phyloP scores from a whole-genome alignment of 2,797 vertebrate genomes.

The Benthosema pterotum region DNA sequence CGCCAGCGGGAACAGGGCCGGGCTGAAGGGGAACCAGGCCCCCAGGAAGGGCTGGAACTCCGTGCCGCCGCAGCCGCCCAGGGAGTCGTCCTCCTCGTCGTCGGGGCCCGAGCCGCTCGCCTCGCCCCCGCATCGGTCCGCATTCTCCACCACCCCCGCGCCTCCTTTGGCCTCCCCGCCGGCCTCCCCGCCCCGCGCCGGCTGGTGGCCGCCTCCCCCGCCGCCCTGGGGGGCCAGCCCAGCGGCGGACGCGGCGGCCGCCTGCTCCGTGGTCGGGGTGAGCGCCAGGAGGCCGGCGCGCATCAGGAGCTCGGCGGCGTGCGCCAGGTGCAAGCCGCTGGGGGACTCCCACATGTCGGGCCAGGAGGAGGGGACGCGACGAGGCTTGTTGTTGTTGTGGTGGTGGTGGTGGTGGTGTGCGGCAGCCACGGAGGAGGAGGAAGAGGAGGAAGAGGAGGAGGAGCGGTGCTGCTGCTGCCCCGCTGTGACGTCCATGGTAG shows the following conservation, averaged over 20 bases:
- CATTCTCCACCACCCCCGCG: no score
- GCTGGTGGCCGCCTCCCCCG: no score
- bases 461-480: slow-evolving; percentile 91
- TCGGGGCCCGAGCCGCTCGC: slow-evolving; percentile 81
- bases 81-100: slow-evolving; percentile 83
- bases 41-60: slow-evolving; percentile 94
- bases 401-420: no score
- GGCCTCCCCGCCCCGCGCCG: slow-evolving; percentile 63
- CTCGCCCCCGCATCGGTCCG: slow-evolving; percentile 84
- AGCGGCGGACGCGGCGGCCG: no score
- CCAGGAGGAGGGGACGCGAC: slow-evolving; percentile 88
- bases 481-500: slow-evolving; percentile 87
- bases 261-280: slow-evolving; percentile 72
- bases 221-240: slow-evolving; percentile 69
- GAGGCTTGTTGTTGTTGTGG: slow-evolving; percentile 90
- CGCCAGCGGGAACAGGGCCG: slow-evolving; percentile 94
- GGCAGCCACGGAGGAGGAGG: no score
- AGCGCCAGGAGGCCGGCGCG: slow-evolving; percentile 87
- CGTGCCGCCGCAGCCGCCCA: slow-evolving; percentile 89
- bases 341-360: slow-evolving; percentile 91
- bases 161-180: slow-evolving; percentile 77
- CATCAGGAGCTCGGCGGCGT: slow-evolving; percentile 95
- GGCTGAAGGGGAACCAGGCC: slow-evolving; percentile 94
- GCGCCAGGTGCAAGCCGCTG: slow-evolving; percentile 93
- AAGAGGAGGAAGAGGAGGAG: no score